These are phyloP conservation scores for Drosophila leonis DNA, from an alignment of 2,888 invertebrate genomes.

Conservation along the genomic window DNA sequence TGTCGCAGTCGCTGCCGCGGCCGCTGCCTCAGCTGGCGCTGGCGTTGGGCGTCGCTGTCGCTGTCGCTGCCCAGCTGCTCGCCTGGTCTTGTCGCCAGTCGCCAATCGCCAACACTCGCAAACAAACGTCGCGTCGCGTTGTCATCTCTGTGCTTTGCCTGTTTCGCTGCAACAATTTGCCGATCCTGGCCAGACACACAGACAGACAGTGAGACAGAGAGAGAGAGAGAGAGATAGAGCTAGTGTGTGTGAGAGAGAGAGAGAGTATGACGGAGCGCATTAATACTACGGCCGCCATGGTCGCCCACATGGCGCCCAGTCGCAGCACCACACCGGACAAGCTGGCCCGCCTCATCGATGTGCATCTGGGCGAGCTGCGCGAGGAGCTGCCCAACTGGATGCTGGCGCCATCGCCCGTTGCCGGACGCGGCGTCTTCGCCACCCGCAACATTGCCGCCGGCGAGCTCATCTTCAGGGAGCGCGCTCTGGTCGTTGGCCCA, in stretches of 20 bases:
- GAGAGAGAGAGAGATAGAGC: neutral
- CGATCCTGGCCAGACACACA: slow-evolving; percentile 25
- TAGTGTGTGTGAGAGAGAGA: neutral
- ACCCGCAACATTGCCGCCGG: slow-evolving; percentile 88
- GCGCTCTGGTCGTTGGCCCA: slow-evolving; percentile 90
- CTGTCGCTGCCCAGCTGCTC: slow-evolving; percentile 37
- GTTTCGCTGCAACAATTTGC: slow-evolving; percentile 8
- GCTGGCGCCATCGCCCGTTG: slow-evolving; percentile 87
- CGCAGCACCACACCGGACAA: slow-evolving; percentile 76
- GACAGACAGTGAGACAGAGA: neutral
- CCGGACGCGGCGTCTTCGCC: slow-evolving; percentile 91
- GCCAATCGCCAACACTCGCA: slow-evolving; percentile 52
- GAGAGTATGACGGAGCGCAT: slow-evolving; percentile 27
- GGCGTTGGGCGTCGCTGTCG: slow-evolving; percentile 53
- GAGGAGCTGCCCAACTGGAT: slow-evolving; percentile 86
- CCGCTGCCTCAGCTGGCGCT: slow-evolving; percentile 29
- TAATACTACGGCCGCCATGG: slow-evolving; percentile 65
- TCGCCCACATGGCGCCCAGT: slow-evolving; percentile 74
- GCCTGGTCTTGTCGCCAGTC: slow-evolving; percentile 56
- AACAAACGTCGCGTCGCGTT: slow-evolving; percentile 60
- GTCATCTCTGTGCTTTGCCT: slow-evolving; percentile 29
- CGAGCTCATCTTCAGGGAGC: slow-evolving; percentile 90
- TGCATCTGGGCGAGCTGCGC: slow-evolving; percentile 82
- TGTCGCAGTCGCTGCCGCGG: slow-evolving; percentile 26
- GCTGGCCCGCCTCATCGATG: slow-evolving; percentile 82